Percentiles rank a stretch among this genome's conserved stretches.
These are phyloP conservation scores for Daphoenositta chrysoptera DNA, from an alignment of 2,113 vertebrate genomes.

Conservation along the genomic window DNA sequence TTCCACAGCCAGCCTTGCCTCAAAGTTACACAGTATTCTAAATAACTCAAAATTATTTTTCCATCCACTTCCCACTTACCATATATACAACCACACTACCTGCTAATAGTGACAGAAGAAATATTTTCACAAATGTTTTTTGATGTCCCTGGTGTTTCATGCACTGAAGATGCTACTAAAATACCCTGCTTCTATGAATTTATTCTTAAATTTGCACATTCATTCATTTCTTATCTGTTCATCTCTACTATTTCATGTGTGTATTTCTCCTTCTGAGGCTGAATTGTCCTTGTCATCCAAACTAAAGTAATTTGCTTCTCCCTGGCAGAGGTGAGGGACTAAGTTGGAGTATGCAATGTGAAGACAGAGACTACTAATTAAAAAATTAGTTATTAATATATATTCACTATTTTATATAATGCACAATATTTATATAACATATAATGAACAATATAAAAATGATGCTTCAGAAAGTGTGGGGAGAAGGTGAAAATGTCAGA, in stretches of 20 bases:
- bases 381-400: background rate
- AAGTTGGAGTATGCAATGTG: background rate
- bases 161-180: background rate
- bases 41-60: background rate
- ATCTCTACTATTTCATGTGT: background rate
- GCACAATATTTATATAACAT: background rate
- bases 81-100: background rate
- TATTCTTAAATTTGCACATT: background rate
- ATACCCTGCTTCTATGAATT: background rate
- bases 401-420: background rate
- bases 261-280: background rate
- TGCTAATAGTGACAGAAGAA: background rate
- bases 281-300: background rate
- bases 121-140: background rate
- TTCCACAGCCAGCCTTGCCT: background rate
- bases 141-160: background rate
- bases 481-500: background rate
- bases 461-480: background rate
- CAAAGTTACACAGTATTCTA: background rate
- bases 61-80: background rate
- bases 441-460: background rate
- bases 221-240: background rate
- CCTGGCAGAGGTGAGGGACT: background rate
- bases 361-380: background rate
- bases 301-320: background rate